Evolutionary conservation across 2,888 invertebrate species (phyloP).

Genomic region (Drosophila rubida): DNA sequence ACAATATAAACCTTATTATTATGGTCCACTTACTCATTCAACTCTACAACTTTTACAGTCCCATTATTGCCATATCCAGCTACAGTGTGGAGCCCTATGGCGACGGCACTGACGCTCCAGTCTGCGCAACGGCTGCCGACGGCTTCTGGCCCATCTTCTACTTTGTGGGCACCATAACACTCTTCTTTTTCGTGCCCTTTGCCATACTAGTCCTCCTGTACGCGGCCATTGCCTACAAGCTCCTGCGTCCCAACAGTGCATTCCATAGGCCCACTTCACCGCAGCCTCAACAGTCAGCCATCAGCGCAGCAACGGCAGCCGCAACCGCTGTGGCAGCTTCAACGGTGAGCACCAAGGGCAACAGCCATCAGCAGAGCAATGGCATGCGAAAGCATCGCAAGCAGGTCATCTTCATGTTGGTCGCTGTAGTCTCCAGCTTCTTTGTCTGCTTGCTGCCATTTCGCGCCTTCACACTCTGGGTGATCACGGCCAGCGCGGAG

Average conservation of each 20-base stretch:
- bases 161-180: slow-evolving; percentile 91
- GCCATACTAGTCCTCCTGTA: slow-evolving; percentile 92
- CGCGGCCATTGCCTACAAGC: slow-evolving; percentile 93
- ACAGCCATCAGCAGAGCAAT: slow-evolving; percentile 83
- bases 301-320: slow-evolving; percentile 14
- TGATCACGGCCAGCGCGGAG: slow-evolving; percentile 91
- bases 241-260: slow-evolving; percentile 87
- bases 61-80: slow-evolving; percentile 92
- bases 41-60: slow-evolving; percentile 87
- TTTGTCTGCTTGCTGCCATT: slow-evolving; percentile 96
- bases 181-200: slow-evolving; percentile 94
- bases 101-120: slow-evolving; percentile 89
- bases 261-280: slow-evolving; percentile 74
- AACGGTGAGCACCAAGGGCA: slow-evolving; percentile 57
- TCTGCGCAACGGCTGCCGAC: slow-evolving; percentile 92
- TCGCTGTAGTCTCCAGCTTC: slow-evolving; percentile 95
- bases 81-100: slow-evolving; percentile 90
- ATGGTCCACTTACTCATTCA: slow-evolving; percentile 17
- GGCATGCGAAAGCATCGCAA: slow-evolving; percentile 89
- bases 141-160: slow-evolving; percentile 92
- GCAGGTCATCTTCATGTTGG: slow-evolving; percentile 94
- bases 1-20: slow-evolving; percentile 1
- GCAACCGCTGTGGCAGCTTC: slow-evolving; percentile 3
- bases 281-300: slow-evolving; percentile 48
- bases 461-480: slow-evolving; percentile 94